Percentiles rank a stretch among this genome's conserved stretches.
Conservation (phyloP, 2,113 vertebrate species). For the Corythoichthys intestinalis region DNA sequence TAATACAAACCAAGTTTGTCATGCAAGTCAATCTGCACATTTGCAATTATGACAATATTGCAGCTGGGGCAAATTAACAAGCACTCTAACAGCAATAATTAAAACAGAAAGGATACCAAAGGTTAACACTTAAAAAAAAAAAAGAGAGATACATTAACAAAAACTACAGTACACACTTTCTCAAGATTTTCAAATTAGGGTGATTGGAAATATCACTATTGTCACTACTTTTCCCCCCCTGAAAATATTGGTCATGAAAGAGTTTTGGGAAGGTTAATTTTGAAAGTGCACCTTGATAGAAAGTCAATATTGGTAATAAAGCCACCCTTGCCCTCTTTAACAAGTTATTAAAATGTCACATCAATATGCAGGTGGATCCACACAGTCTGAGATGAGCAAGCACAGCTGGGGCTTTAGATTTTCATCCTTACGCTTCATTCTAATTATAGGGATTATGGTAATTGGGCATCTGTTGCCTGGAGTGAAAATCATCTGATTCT, state of each 20-base stretch:
- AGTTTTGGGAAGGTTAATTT: background rate
- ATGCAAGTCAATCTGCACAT: slow-evolving; percentile 25
- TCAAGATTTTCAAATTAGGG: too few species aligned
- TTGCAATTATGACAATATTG: slow-evolving; percentile 20
- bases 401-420: slow-evolving; percentile 60
- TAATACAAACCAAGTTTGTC: slow-evolving; percentile 21
- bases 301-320: background rate
- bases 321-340: background rate
- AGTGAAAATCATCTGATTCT: slow-evolving; percentile 32
- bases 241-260: too few species aligned
- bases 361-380: slow-evolving; percentile 56
- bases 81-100: background rate
- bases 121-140: too few species aligned
- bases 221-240: too few species aligned
- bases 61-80: background rate
- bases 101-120: too few species aligned
- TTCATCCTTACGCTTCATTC: slow-evolving; percentile 56
- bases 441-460: slow-evolving; percentile 67
- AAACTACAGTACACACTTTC: too few species aligned
- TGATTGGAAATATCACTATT: too few species aligned
- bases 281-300: background rate
- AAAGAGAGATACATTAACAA: too few species aligned
- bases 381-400: slow-evolving; percentile 49
- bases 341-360: slow-evolving; percentile 55
- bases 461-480: slow-evolving; percentile 70